A percentile compares a stretch with the other conserved stretches of the same genome.
Evolutionary conservation across 2,113 vertebrate species (phyloP).

Genomic region (Ctenomys sociabilis): DNA sequence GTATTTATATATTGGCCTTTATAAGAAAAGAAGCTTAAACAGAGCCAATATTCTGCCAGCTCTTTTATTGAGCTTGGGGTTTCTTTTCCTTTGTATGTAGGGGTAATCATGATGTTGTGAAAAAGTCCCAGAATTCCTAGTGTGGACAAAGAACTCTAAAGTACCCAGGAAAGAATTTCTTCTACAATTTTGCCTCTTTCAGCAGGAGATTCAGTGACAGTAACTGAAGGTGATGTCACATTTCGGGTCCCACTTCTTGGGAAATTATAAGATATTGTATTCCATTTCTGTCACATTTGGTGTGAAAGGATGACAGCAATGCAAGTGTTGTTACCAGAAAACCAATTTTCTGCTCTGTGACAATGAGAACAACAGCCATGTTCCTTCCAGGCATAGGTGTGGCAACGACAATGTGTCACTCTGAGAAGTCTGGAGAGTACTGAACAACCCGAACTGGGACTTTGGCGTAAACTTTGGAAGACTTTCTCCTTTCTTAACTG

Average conservation of each 20-base stretch:
- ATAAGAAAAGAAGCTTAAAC: background rate
- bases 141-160: background rate
- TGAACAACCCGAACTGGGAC: constrained; percentile 6
- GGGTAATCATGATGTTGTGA: background rate
- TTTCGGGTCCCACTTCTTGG: constrained; percentile 29
- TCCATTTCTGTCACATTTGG: constrained; percentile 56
- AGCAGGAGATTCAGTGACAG: background rate
- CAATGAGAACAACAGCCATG: constrained; percentile 5
- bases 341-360: constrained; percentile 8
- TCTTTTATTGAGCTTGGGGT: background rate
- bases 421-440: constrained; percentile 13
- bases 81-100: background rate
- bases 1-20: background rate
- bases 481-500: constrained; percentile 61
- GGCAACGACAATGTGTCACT: background rate
- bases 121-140: background rate
- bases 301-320: constrained; percentile 41
- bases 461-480: constrained; percentile 53
- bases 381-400: background rate
- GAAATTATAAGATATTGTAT: constrained; percentile 52
- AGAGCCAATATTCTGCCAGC: background rate
- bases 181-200: background rate
- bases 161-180: background rate
- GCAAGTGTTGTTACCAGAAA: constrained; percentile 45
- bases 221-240: constrained; percentile 50